Evolutionary conservation across 1,140 invertebrate genomes (phyloP), one percentile per base, ranked within the genome.

Genomic region (Nilaparvata lugens): DNA sequence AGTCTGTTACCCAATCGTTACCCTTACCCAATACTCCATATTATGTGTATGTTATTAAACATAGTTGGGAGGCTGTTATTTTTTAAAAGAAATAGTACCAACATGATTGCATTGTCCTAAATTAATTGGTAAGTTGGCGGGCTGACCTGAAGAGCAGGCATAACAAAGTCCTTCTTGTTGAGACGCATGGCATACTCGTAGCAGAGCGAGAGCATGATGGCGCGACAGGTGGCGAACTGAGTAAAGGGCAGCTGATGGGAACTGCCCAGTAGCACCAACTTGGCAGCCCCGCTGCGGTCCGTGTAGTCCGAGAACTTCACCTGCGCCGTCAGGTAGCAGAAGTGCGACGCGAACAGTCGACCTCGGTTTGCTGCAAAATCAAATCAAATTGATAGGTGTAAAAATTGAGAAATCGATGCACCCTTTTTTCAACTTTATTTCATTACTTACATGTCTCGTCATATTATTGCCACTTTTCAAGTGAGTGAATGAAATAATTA

Each of bases 141-240:
- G 13, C 5, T 52, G 67, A 87, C 83, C 76, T 85, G 85, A 66
- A 90, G 81, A 66, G 89, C 82, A 9, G 81, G 74, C 31, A 93
- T 77, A 59, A 80, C 78, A 68, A 87, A 91, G 40, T 81, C 76
- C n/a, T 84, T 80, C 67, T 89, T 86, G 62, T 84, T 86, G 28
- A 97, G 79, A 63, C 86, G 85, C 51, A 87, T 82, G 0, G 92
- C 93, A 74, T 93, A 97, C 74, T 97, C 94, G 72, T 94, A 97
- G 55, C 96, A 88, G 75, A 97, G 92, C 0, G 93, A 97, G 70
- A 93, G 86, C 76, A 95, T 91, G 53, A 97, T 88, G 4, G 93
- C 90, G 71, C 90, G 84, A 68, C 86, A 87, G 31, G 81, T 85
- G 11, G 86, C 84, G 74, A 95, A 90, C 64, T 85, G 79, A n/a